Evolutionary conservation across 2,888 invertebrate genomes (phyloP), one percentile per base, ranked within the genome.

Genomic region (Listrodromus nycthemerus): DNA sequence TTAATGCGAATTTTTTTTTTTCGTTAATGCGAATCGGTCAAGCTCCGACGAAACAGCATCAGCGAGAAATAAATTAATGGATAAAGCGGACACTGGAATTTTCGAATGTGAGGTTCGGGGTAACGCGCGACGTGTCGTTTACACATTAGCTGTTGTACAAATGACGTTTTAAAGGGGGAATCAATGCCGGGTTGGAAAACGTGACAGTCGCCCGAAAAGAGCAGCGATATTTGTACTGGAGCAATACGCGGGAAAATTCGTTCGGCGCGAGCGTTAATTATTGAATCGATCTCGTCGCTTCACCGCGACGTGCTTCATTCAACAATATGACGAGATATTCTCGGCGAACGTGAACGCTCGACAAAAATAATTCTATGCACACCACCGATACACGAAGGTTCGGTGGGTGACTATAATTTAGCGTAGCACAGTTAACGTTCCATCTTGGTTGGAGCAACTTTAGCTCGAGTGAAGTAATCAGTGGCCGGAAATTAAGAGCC

Each of bases 111-210:
- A 41, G 13, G 3, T 13, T 2, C 13, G 41, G 52, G 52, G 69
- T 52, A 55, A 52, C 50, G 33, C 69, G 2, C 13, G 69, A 55
- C 52, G 69, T 70, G 69, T 69, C 33, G 69, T 41, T 41, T 41
- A 41, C 41, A 41, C 13, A 41, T 70, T 63, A 52, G 24, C 41
- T 69, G 69, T 19, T 13, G 50, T 69, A 75, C 78, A 65, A 79
- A 83, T 83, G 70, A 75, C 74, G 52, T 61, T 76, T 70, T 50
- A 75, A 77, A 75, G 41, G 41, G 48, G 70, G 65, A 75, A 79
- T 66, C 27, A 75, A 70, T 30, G 79, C 70, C 30, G 65, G 16
- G 33, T n/a, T 24, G 48, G 50, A 30, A 13, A 41, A 41, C 41
- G 66, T 74, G 67, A 82, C 77, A 77, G 73, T 82, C 69, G 41